Conservation (phyloP, 2,113 vertebrate genomes). For the Melanerpes aurifrons region DNA sequence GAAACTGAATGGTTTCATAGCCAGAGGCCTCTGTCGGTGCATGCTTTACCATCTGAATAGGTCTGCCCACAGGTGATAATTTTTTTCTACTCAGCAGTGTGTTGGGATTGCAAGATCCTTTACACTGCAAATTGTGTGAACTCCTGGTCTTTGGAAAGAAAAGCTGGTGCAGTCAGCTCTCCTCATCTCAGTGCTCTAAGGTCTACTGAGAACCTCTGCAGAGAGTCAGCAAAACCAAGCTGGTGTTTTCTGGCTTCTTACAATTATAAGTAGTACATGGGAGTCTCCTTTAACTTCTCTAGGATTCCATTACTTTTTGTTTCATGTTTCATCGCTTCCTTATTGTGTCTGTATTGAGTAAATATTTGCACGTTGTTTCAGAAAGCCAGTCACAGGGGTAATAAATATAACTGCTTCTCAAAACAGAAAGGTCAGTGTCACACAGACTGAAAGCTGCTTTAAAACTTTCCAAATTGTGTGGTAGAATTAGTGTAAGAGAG, state of each 20-base stretch:
- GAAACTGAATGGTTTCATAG: not conserved
- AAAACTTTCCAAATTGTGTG: not conserved
- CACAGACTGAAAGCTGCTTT: not conserved
- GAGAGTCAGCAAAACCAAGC: not conserved
- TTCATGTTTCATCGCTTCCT: not conserved
- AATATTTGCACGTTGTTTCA: not conserved
- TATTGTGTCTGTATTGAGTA: not conserved
- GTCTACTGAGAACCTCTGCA: not conserved
- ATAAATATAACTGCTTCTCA: not conserved
- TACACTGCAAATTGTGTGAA: not conserved
- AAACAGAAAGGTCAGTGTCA: not conserved
- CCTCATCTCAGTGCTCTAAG: not conserved
- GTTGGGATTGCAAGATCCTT: not conserved
- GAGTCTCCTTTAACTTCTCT: not conserved
- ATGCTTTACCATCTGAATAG: not conserved
- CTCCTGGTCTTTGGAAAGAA: not conserved
- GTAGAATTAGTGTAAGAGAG: not conserved
- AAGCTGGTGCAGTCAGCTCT: not conserved
- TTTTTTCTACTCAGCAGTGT: not conserved
- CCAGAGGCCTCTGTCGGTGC: not conserved
- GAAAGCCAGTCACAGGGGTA: not conserved
- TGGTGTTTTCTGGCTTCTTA: not conserved
- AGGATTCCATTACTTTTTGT: conserved; percentile 11
- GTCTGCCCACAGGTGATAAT: not conserved
- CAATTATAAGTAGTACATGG: not conserved